Conservation (phyloP, 2,888 invertebrate genomes). For the Lasioglossum vierecki region DNA sequence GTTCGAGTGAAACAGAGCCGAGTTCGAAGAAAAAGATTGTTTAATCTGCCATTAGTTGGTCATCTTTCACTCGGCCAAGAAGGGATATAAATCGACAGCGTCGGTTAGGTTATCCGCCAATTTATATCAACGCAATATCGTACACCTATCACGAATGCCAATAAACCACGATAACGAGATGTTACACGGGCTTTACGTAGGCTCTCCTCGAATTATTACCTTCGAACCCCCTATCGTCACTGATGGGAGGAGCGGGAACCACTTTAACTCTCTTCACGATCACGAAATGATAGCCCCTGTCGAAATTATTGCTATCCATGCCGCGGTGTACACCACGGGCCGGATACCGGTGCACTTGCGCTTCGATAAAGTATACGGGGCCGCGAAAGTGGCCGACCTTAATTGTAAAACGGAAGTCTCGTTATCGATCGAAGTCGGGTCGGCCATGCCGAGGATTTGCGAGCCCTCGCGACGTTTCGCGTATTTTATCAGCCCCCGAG, state of each 20-base stretch:
- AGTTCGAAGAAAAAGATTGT: not conserved
- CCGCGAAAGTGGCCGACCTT: conserved; percentile 68
- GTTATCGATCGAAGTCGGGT: conserved; percentile 68
- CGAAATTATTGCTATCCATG: conserved; percentile 70
- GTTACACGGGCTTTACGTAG: conserved; percentile 35
- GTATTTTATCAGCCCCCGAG: conserved; percentile 17
- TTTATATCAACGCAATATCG: not conserved
- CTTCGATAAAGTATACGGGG: conserved; percentile 69
- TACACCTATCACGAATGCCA: conserved; percentile 12
- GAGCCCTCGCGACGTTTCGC: conserved; percentile 25
- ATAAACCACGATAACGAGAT: conserved; percentile 40
- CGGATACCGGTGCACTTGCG: conserved; percentile 61
- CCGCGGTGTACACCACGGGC: conserved; percentile 51
- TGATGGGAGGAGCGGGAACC: conserved; percentile 44
- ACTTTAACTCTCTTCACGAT: conserved; percentile 59
- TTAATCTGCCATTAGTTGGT: not conserved
- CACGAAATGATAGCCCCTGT: conserved; percentile 67
- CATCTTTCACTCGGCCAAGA: not conserved
- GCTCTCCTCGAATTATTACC: conserved; percentile 52
- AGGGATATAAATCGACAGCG: not conserved
- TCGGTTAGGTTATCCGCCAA: not conserved
- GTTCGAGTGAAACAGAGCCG: not conserved
- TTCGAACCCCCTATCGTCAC: conserved; percentile 40
- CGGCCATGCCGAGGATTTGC: conserved; percentile 48
- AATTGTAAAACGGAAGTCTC: conserved; percentile 77